These are phyloP conservation scores for Agrotis puta DNA, from an alignment of 2,888 invertebrate genomes.

Conservation along the genomic window DNA sequence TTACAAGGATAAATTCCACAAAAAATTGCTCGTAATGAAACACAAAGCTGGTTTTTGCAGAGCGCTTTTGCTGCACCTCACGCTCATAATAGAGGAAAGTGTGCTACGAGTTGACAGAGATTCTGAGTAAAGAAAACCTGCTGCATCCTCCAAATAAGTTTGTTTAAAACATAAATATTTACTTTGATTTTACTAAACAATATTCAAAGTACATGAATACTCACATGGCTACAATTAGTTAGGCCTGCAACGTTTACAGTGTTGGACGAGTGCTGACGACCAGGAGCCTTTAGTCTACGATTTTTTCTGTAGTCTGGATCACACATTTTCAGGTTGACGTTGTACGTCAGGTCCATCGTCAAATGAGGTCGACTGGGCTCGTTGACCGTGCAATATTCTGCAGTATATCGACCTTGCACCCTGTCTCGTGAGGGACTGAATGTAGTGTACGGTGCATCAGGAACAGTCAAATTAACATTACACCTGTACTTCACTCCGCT, in stretches of 20 bases:
- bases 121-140: not conserved
- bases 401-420: constrained; percentile 74
- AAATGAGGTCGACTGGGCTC: constrained; percentile 64
- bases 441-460: constrained; percentile 27
- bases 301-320: not conserved
- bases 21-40: too few relatives aligned
- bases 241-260: constrained; percentile 52
- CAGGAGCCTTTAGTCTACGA: not conserved
- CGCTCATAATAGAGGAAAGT: too few relatives aligned
- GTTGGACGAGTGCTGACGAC: constrained; percentile 34
- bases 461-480: constrained; percentile 53
- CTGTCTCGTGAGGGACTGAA: constrained; percentile 68
- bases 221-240: constrained; percentile 74
- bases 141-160: not conserved
- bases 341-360: constrained; percentile 64
- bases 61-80: too few relatives aligned
- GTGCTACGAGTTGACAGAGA: too few relatives aligned
- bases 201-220: constrained; percentile 51
- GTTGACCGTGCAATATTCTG: constrained; percentile 72
- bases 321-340: constrained; percentile 26
- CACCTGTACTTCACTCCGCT: constrained; percentile 64
- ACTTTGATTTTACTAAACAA: not conserved
- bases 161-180: not conserved
- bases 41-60: too few relatives aligned
- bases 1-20: too few relatives aligned